Conservation (phyloP, 2,888 invertebrate species). For the Lamellibrachia columna region DNA sequence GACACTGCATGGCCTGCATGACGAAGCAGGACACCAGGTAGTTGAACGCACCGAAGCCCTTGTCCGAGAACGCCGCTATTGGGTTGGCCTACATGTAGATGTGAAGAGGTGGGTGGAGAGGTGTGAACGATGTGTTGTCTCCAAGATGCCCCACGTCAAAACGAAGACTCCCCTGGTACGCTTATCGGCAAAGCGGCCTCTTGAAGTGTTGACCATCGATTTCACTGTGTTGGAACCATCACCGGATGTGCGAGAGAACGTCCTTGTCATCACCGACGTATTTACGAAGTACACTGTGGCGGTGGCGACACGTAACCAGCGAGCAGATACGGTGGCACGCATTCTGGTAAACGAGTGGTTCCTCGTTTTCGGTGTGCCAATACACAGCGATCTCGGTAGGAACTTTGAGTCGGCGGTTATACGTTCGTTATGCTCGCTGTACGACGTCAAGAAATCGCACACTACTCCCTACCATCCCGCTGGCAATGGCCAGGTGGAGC, state of each 20-base stretch:
- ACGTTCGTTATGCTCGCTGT: not conserved
- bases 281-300: not conserved
- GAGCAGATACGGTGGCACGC: not conserved
- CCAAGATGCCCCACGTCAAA: no score
- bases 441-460: not conserved
- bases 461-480: constrained; percentile 25
- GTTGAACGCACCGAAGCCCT: not conserved
- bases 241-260: not conserved
- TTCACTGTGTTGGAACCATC: no score
- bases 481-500: not conserved
- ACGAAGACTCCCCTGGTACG: not conserved
- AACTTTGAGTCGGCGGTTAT: not conserved
- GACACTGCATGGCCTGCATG: not conserved
- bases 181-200: not conserved
- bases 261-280: not conserved
- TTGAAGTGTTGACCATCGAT: not conserved
- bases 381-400: not conserved
- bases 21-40: not conserved
- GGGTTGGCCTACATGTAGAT: not conserved
- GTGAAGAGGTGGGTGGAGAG: no score
- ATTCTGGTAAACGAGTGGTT: constrained; percentile 6
- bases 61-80: not conserved
- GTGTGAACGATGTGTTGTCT: no score
- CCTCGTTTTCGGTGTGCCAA: not conserved
- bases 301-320: not conserved